Evolutionary conservation across 2,888 invertebrate genomes (phyloP), one percentile per base, ranked within the genome.

Genomic region (Drosophila flavopinicola): DNA sequence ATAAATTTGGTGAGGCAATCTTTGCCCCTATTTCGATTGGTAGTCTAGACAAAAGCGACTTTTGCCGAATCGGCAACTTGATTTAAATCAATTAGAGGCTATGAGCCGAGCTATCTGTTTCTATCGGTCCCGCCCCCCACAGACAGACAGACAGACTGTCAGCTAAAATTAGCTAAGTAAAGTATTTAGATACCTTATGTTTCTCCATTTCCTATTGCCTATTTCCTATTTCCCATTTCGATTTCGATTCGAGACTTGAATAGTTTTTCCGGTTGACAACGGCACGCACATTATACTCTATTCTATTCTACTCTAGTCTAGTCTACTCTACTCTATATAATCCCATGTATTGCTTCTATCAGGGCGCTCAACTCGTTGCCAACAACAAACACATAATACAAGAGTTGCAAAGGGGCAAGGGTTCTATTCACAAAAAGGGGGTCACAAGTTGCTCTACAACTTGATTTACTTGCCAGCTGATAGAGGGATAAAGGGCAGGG

Each of bases 301-400:
- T 39, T 61, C 27, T 66, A 32, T n/a, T n/a, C n/a, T n/a, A n/a
- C n/a, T n/a, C n/a, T n/a, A n/a, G n/a, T n/a, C n/a, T n/a, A n/a
- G n/a, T n/a, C n/a, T n/a, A n/a, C n/a, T n/a, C n/a, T n/a, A n/a
- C n/a, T n/a, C n/a, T n/a, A n/a, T n/a, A n/a, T n/a, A n/a, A n/a
- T n/a, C n/a, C n/a, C n/a, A n/a, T n/a, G n/a, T 17, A 20, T 29
- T 3, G 1, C 10, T 1, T 10, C 38, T 25, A 23, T 59, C 59
- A 86, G 78, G 87, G 67, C 78, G 78, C 87, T 75, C 85, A 87
- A 87, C 87, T 82, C 85, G 87, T 85, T 87, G 80, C 85, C 80
- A 80, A 85, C 87, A 80, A 87, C 80, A 80, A 80, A 85, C 61
- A 69, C 82, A 87, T 73, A 77, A 85, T 51, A 69, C 63, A 30